phyloP scores from a whole-genome alignment of 2,888 invertebrate genomes.

The Leptopilina drosophilae region DNA sequence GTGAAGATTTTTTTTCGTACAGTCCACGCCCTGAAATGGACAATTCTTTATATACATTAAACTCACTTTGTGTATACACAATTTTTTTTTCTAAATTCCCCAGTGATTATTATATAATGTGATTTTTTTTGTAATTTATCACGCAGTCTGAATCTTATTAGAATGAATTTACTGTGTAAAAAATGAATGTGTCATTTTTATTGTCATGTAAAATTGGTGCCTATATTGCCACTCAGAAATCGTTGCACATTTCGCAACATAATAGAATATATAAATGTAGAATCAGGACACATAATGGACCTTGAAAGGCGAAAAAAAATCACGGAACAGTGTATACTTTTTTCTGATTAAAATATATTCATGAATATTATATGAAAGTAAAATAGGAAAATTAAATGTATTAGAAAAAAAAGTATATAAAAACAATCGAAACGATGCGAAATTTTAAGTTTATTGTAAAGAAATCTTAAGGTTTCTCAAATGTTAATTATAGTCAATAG shows the following conservation, averaged over 20 bases:
- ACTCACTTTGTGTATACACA: neutral
- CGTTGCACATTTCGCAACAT: conserved; percentile 59
- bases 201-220: conserved; percentile 66
- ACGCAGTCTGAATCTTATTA: conserved; percentile 48
- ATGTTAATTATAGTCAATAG: too few relatives aligned
- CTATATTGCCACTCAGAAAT: conserved; percentile 56
- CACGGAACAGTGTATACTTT: conserved; percentile 31
- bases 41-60: neutral
- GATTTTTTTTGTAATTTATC: conserved; percentile 39
- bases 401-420: too few relatives aligned
- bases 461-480: too few relatives aligned
- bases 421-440: too few relatives aligned
- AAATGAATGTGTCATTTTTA: conserved; percentile 59
- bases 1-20: too few relatives aligned
- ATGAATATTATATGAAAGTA: too few relatives aligned
- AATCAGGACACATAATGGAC: conserved; percentile 57
- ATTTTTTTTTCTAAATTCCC: neutral
- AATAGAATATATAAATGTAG: conserved; percentile 66
- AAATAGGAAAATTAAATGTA: too few relatives aligned
- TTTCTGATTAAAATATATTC: neutral
- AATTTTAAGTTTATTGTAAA: too few relatives aligned
- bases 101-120: neutral
- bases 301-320: conserved; percentile 47
- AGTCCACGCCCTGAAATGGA: conserved; percentile 13
- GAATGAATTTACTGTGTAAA: conserved; percentile 60